A percentile compares a stretch with the other conserved stretches of the same genome.
Conservation (phyloP, 2,113 vertebrate genomes). For the Ahaetulla prasina region DNA sequence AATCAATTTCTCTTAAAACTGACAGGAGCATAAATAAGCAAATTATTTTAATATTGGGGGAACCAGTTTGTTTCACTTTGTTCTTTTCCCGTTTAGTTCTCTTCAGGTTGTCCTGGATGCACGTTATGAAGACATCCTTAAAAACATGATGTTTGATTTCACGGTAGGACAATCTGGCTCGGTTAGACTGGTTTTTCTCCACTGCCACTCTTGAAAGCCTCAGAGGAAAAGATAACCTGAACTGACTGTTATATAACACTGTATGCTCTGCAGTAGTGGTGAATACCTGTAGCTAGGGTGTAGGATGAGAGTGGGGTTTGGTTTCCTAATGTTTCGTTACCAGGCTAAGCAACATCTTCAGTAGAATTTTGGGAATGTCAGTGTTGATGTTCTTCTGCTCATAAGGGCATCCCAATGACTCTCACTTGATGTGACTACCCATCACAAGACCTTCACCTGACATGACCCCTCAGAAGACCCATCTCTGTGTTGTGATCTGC, state of each 20-base stretch:
- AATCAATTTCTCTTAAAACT: background rate
- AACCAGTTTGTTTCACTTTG: background rate
- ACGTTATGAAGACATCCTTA: constrained; percentile 38
- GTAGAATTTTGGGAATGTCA: too few species aligned
- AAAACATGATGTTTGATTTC: constrained; percentile 54
- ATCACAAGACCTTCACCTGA: too few species aligned
- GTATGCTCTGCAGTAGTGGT: background rate
- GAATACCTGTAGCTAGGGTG: too few species aligned
- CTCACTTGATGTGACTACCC: too few species aligned
- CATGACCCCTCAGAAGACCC: too few species aligned
- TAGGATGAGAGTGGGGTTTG: too few species aligned
- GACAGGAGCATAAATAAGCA: background rate
- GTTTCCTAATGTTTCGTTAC: too few species aligned
- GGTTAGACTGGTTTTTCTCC: background rate
- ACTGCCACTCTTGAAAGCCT: background rate
- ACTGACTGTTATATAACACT: background rate
- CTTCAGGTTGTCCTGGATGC: constrained; percentile 54
- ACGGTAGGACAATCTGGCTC: constrained; percentile 52
- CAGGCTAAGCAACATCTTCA: too few species aligned
- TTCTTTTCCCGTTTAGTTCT: constrained; percentile 23
- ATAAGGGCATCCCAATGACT: too few species aligned
- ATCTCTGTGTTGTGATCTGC: too few species aligned
- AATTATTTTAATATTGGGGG: background rate
- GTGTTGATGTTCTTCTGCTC: too few species aligned
- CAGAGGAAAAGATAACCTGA: background rate